These are phyloP conservation scores for Thamnophis sirtalis DNA, from an alignment of 2,113 vertebrate species.

Conservation along the genomic window DNA sequence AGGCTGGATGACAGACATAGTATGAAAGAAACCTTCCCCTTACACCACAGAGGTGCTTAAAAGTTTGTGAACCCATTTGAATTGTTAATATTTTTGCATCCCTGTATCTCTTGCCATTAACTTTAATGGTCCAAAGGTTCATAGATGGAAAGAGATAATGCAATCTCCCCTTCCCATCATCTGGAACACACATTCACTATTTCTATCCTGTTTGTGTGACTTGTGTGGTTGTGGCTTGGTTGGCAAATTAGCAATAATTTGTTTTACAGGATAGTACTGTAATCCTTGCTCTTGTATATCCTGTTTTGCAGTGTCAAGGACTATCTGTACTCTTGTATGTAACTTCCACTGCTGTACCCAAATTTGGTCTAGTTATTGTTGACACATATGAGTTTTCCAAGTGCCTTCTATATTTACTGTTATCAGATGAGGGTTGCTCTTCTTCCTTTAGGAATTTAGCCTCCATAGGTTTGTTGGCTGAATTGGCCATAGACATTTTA, in stretches of 20 bases:
- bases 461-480: neutral
- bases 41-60: neutral
- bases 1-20: neutral
- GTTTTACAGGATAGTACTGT: neutral
- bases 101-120: neutral
- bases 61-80: neutral
- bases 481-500: neutral
- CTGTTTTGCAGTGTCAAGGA: neutral
- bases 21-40: neutral
- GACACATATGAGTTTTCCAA: neutral
- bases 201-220: neutral
- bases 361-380: neutral
- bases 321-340: neutral
- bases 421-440: neutral
- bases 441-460: neutral
- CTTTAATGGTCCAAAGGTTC: neutral
- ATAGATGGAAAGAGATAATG: neutral
- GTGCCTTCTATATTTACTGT: too few relatives aligned
- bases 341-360: neutral
- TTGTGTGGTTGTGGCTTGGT: neutral
- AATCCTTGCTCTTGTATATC: neutral
- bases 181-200: neutral
- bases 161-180: neutral
- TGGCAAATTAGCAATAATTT: neutral
- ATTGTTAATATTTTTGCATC: neutral